phyloP scores from a whole-genome alignment of 2,113 vertebrate species.

The Platysteira castanea region DNA sequence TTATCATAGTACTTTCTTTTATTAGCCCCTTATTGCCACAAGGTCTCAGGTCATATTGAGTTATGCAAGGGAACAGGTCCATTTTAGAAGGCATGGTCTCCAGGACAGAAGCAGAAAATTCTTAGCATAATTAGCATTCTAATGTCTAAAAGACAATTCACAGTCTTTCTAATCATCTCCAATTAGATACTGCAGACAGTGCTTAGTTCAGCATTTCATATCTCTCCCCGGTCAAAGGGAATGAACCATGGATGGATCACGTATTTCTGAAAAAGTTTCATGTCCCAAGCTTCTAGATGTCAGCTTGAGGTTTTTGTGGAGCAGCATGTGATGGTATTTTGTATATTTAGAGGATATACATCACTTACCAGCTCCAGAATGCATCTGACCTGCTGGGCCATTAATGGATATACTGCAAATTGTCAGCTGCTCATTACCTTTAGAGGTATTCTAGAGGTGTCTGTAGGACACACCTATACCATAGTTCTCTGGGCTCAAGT shows the following conservation, averaged over 20 bases:
- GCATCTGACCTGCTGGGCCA: not conserved
- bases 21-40: not conserved
- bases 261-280: not conserved
- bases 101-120: not conserved
- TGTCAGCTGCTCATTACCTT: not conserved
- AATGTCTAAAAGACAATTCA: too few species aligned
- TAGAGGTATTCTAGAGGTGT: not conserved
- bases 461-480: not conserved
- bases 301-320: not conserved
- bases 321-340: not conserved
- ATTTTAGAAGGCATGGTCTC: not conserved
- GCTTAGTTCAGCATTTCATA: not conserved
- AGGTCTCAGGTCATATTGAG: not conserved
- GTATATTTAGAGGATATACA: not conserved
- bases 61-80: not conserved
- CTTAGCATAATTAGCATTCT: not conserved
- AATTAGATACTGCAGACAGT: not conserved
- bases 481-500: not conserved
- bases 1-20: not conserved
- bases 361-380: conserved; percentile 16
- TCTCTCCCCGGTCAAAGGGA: not conserved
- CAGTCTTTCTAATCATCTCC: not conserved
- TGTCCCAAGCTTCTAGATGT: not conserved
- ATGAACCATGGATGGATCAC: not conserved
- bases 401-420: not conserved